Evolutionary conservation across 1,140 invertebrate genomes (phyloP).

Genomic region (Grapholita molesta): DNA sequence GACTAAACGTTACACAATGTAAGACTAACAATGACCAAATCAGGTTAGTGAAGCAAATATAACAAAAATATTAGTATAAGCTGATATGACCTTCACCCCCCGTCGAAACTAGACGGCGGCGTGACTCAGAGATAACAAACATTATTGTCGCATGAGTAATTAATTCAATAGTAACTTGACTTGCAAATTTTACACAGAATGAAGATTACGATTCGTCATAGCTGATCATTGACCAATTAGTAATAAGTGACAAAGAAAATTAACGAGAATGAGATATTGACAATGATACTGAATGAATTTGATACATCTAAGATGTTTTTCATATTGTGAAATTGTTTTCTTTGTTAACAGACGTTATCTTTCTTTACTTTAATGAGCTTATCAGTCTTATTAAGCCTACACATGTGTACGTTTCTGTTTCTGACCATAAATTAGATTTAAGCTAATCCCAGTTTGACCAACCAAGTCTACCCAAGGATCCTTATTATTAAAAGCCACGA

Average conservation of each 20-base stretch:
- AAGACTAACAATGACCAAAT: background rate
- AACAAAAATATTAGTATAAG: background rate
- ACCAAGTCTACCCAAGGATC: background rate
- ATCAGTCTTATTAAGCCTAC: background rate
- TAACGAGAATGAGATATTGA: too few species aligned
- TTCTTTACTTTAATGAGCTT: background rate
- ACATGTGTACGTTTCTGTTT: background rate
- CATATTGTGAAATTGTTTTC: background rate
- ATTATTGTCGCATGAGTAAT: conserved; percentile 12
- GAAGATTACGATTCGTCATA: background rate
- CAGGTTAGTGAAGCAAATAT: background rate
- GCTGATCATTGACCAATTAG: background rate
- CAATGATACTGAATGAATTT: too few species aligned
- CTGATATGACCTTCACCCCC: conserved; percentile 4
- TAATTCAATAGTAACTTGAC: conserved; percentile 7
- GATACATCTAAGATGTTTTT: background rate
- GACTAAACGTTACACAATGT: background rate
- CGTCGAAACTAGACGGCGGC: background rate
- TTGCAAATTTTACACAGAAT: background rate
- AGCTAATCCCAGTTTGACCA: background rate
- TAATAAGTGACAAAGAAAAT: too few species aligned
- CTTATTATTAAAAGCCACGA: background rate
- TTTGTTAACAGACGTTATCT: background rate
- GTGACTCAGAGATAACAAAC: conserved; percentile 14
- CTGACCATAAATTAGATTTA: background rate